These are phyloP conservation scores for Caligus rogercresseyi DNA, from an alignment of 1,140 invertebrate species.

Conservation along the genomic window DNA sequence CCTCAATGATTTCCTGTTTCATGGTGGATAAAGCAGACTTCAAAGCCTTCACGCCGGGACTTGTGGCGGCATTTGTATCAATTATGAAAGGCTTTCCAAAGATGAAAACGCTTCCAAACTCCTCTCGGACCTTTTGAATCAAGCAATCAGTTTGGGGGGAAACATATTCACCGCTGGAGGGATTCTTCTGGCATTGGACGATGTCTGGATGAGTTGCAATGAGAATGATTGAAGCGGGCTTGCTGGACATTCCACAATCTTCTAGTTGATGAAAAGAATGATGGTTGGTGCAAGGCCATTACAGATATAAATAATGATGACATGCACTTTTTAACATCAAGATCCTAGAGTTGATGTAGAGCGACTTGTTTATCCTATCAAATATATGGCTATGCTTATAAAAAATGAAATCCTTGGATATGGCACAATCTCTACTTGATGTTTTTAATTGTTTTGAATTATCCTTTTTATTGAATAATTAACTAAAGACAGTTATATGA, in stretches of 20 bases:
- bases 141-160: constrained; percentile 11
- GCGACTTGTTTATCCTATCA: too few relatives aligned
- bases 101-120: constrained; percentile 38
- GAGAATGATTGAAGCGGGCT: constrained; percentile 37
- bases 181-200: constrained; percentile 34
- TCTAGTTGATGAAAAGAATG: too few relatives aligned
- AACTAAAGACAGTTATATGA: too few relatives aligned
- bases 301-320: too few relatives aligned
- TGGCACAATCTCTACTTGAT: too few relatives aligned
- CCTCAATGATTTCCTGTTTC: constrained; percentile 33
- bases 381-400: too few relatives aligned
- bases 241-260: constrained; percentile 36
- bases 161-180: constrained; percentile 33
- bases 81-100: constrained; percentile 39
- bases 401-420: too few relatives aligned
- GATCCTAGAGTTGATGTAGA: too few relatives aligned
- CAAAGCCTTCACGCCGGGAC: constrained; percentile 38
- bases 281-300: too few relatives aligned
- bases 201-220: constrained; percentile 48
- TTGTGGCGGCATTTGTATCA: constrained; percentile 40
- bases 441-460: too few relatives aligned
- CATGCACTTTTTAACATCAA: too few relatives aligned
- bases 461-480: too few relatives aligned
- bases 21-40: constrained; percentile 35
- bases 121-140: constrained; percentile 30